Conservation (phyloP, 1,140 invertebrate genomes). For the Drosophila micromelanica region DNA sequence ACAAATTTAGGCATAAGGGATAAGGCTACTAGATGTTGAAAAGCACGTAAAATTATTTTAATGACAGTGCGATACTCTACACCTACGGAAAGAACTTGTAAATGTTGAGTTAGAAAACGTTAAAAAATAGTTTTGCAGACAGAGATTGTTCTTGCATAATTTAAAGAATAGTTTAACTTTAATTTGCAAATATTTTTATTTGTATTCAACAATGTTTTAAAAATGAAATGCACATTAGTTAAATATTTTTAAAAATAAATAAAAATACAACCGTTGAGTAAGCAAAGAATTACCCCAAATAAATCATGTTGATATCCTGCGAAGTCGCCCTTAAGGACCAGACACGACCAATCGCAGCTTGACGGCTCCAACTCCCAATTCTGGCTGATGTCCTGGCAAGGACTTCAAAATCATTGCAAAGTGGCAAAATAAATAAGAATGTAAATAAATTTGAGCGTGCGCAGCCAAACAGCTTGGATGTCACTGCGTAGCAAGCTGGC, state of each 20-base stretch:
- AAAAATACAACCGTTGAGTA: not conserved
- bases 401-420: slow-evolving; percentile 67
- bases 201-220: no score
- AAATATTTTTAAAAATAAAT: not conserved
- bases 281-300: not conserved
- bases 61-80: no score
- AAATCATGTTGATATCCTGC: not conserved
- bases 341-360: slow-evolving; percentile 13
- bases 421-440: slow-evolving; percentile 70
- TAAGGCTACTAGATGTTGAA: no score
- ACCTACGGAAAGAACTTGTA: no score
- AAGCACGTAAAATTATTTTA: no score
- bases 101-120: no score
- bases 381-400: slow-evolving; percentile 25
- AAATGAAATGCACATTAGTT: no score
- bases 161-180: no score
- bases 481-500: slow-evolving; percentile 15
- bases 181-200: no score
- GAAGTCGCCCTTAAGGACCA: not conserved
- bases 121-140: no score
- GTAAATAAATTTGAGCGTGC: slow-evolving; percentile 68
- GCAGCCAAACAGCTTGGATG: slow-evolving; percentile 19
- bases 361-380: slow-evolving; percentile 15
- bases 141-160: no score
- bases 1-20: no score